These are phyloP conservation scores for Brenthis ino DNA, from an alignment of 2,888 invertebrate species.

Conservation along the genomic window DNA sequence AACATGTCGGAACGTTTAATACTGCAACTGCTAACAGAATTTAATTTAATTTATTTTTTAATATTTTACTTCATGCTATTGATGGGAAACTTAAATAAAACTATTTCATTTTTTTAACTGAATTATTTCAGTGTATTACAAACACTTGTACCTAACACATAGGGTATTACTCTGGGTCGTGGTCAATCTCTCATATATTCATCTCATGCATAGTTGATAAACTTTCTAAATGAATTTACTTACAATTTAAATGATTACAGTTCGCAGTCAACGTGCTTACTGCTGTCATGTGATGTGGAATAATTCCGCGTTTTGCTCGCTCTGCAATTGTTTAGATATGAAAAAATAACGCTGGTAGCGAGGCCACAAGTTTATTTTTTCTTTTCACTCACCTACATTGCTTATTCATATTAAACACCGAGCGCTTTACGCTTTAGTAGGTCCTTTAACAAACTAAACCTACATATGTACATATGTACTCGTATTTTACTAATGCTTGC, in stretches of 20 bases:
- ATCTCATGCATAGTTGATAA: background rate
- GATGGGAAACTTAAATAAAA: too few relatives aligned
- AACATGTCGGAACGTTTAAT: too few relatives aligned
- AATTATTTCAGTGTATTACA: too few relatives aligned
- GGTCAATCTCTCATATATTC: too few relatives aligned
- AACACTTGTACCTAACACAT: too few relatives aligned
- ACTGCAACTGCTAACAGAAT: too few relatives aligned
- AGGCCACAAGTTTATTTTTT: conserved; percentile 24
- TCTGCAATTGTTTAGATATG: conserved; percentile 56
- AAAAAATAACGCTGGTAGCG: conserved; percentile 49
- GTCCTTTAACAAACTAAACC: conserved; percentile 20
- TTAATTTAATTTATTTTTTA: too few relatives aligned
- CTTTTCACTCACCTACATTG: conserved; percentile 28
- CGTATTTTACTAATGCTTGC: too few relatives aligned
- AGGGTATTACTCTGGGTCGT: too few relatives aligned
- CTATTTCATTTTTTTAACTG: too few relatives aligned
- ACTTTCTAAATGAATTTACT: background rate
- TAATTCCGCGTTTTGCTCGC: conserved; percentile 52
- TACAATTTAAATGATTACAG: conserved; percentile 42
- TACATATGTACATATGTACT: background rate
- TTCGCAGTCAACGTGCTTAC: conserved; percentile 45
- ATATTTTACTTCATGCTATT: too few relatives aligned
- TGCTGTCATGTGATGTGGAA: conserved; percentile 49
- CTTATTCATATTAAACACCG: conserved; percentile 33
- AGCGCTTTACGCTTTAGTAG: conserved; percentile 19